Evolutionary conservation across 2,113 vertebrate species (phyloP), one percentile per base, ranked within the genome.

Genomic region (Leptosomus discolor): DNA sequence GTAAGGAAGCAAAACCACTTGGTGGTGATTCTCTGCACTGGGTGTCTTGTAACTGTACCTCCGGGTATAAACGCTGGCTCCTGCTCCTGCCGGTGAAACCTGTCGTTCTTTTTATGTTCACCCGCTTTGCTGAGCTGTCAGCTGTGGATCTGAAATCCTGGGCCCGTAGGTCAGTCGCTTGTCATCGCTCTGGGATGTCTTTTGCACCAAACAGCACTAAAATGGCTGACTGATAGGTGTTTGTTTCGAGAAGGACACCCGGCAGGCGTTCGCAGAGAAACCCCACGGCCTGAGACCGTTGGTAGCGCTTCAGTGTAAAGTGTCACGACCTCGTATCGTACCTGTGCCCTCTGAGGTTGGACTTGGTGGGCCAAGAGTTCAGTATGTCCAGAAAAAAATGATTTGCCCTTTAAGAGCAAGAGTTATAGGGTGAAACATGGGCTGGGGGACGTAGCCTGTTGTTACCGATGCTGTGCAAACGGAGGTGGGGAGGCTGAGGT

Each of bases 401-500:
- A 60, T 53, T 65, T 74, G 14, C 43, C 45, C 36, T 73, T 8
- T 18, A 9, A 56, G 23, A 74, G 21, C 41, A 57, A 21, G 53
- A 45, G 8, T 3, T 16, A 17, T 15, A 32, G 37, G 41, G n/a
- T 43, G 2, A 37, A 63, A 36, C 1, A 0, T 6, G 21, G 12
- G 32, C 14, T 23, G 39, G 15, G 12, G 68, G 74, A 23, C 21
- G 30, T 5, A 69, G 18, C 50, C 29, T 45, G 29, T 58, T 64
- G 36, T 63, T 56, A 37, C 6, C 37, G 57, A 5, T 64, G 41
- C 50, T 68, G 9, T n/a, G 32, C 30, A 51, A 54, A 58, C 20
- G n/a, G 54, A 85, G 54, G 20, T 36, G 53, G n/a, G 61, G 68
- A 51, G 36, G 11, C 22, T n/a, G 57, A 46, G 26, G 27, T 46